A percentile compares a stretch with the other conserved stretches of the same genome.
Conservation (phyloP, 2,113 vertebrate species). For the Oreotragus oreotragus region DNA sequence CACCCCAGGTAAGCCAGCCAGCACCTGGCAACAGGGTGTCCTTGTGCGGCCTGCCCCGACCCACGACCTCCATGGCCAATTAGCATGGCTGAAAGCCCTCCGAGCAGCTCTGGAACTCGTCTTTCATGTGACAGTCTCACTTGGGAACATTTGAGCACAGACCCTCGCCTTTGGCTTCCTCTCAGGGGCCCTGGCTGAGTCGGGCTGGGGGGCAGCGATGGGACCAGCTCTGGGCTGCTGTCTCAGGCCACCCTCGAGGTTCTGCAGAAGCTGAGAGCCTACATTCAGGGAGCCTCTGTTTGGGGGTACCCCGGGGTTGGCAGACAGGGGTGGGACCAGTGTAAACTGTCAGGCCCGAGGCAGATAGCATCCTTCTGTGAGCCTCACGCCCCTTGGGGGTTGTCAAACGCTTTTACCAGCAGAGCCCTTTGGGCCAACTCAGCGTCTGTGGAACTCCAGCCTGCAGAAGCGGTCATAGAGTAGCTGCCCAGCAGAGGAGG, state of each 20-base stretch:
- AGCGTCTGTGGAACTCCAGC: not conserved
- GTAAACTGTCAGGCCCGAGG: not conserved
- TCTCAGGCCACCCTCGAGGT: accelerated
- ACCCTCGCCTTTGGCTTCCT: not conserved
- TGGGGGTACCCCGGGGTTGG: not conserved
- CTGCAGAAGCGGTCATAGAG: accelerated
- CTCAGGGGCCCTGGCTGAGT: not conserved
- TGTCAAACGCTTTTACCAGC: not conserved
- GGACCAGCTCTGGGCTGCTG: accelerated
- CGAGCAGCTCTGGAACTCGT: not conserved
- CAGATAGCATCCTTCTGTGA: not conserved
- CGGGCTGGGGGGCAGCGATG: accelerated
- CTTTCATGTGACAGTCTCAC: not conserved
- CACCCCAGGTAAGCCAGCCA: not conserved
- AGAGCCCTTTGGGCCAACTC: not conserved
- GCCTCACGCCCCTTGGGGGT: not conserved
- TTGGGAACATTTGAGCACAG: not conserved
- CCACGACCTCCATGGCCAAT: not conserved
- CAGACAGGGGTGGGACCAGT: accelerated
- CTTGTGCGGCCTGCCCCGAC: not conserved
- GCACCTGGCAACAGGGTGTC: not conserved
- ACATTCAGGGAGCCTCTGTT: not conserved
- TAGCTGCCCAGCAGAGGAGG: not conserved
- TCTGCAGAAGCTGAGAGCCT: not conserved
- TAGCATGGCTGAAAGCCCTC: not conserved